phyloP scores from a whole-genome alignment of 2,113 vertebrate genomes.

The Dasyornis broadbenti region DNA sequence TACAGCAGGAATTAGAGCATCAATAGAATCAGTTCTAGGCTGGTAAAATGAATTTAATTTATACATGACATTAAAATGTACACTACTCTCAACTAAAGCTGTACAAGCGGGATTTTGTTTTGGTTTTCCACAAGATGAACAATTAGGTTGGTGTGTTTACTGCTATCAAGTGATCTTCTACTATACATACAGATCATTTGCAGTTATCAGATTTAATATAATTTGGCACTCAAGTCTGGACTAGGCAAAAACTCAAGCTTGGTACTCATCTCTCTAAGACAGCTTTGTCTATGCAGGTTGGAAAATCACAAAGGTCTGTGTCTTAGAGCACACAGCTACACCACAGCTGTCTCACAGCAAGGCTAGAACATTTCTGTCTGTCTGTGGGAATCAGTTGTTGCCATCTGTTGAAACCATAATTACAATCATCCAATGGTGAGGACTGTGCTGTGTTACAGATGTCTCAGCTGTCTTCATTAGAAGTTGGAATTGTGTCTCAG shows the following conservation, averaged over 20 bases:
- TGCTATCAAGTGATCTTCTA: background rate
- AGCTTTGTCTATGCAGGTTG: background rate
- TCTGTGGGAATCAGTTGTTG: background rate
- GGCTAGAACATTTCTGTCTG: background rate
- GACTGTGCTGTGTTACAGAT: background rate
- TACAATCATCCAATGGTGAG: background rate
- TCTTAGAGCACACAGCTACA: background rate
- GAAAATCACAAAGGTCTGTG: fast-evolving
- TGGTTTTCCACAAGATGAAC: background rate
- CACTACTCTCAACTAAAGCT: background rate
- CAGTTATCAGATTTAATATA: background rate
- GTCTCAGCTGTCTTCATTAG: constrained; percentile 8
- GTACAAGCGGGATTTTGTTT: background rate
- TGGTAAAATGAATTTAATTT: background rate
- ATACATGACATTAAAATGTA: background rate
- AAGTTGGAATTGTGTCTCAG: background rate
- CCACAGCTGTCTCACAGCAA: background rate
- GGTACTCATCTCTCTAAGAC: background rate
- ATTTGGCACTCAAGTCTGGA: background rate
- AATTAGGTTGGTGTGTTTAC: background rate
- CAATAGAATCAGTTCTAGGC: background rate
- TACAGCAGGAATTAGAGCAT: background rate
- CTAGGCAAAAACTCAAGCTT: background rate
- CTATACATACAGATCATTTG: background rate
- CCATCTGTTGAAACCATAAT: constrained; percentile 1